phyloP scores from a whole-genome alignment of 1,140 invertebrate species.

The Ptiloglossa arizonensis region DNA sequence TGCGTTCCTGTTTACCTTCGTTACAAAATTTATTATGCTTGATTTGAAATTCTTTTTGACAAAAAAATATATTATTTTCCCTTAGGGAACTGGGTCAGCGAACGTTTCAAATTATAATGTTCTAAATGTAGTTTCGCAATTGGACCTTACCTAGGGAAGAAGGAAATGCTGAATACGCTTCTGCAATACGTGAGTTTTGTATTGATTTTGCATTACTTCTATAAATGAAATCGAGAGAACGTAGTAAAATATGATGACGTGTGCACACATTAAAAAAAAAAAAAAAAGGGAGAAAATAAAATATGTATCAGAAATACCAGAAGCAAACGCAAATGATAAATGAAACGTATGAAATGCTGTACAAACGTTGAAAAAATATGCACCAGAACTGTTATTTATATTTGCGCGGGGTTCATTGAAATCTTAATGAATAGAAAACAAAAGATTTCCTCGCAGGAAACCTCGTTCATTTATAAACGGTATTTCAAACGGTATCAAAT shows the following conservation, averaged over 20 bases:
- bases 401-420: too few relatives aligned
- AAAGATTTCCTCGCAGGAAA: too few relatives aligned
- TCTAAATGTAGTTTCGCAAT: neutral
- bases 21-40: neutral
- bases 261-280: too few relatives aligned
- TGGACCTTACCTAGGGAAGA: neutral
- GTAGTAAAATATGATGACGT: neutral
- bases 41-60: neutral
- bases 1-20: too few relatives aligned
- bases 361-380: too few relatives aligned
- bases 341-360: too few relatives aligned
- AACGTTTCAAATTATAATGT: neutral
- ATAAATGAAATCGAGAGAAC: neutral
- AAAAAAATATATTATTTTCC: neutral
- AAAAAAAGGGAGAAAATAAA: too few relatives aligned
- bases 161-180: neutral
- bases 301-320: neutral
- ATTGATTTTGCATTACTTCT: constrained; percentile 1
- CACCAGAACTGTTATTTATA: too few relatives aligned
- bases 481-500: too few relatives aligned
- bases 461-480: too few relatives aligned
- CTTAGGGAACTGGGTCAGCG: neutral
- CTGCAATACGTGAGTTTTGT: neutral
- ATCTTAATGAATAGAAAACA: too few relatives aligned
- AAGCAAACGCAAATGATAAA: neutral